These are phyloP conservation scores for Agrotis exclamationis DNA, from an alignment of 2,888 invertebrate genomes.

Conservation along the genomic window DNA sequence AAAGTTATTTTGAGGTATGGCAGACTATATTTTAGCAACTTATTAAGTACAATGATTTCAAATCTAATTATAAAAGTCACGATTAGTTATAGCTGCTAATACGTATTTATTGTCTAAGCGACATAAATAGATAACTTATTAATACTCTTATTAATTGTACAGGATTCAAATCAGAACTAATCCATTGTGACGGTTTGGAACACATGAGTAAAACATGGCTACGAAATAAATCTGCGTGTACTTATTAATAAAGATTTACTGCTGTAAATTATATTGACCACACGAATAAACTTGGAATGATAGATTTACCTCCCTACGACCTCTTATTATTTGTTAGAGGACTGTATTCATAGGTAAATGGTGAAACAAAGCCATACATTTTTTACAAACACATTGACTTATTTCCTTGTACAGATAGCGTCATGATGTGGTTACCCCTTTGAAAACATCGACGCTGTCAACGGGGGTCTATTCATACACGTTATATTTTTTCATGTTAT, in stretches of 20 bases:
- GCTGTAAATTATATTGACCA: slow-evolving; percentile 9
- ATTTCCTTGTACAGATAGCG: too few species aligned
- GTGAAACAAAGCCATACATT: too few species aligned
- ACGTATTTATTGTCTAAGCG: slow-evolving; percentile 30
- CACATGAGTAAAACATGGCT: slow-evolving; percentile 30
- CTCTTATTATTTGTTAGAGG: neutral
- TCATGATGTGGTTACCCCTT: too few species aligned
- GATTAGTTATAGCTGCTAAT: slow-evolving; percentile 20
- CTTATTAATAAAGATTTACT: slow-evolving; percentile 36
- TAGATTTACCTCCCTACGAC: neutral
- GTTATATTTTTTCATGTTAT: too few species aligned
- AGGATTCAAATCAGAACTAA: slow-evolving; percentile 39
- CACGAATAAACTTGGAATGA: slow-evolving; percentile 5
- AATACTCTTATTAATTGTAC: slow-evolving; percentile 25
- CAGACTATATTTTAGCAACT: neutral
- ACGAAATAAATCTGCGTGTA: slow-evolving; percentile 4
- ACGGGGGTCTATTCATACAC: too few species aligned
- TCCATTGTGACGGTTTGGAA: slow-evolving; percentile 28
- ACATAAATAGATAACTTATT: slow-evolving; percentile 33
- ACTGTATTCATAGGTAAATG: too few species aligned
- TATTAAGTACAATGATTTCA: neutral
- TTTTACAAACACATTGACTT: too few species aligned
- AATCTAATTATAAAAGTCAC: slow-evolving; percentile 9
- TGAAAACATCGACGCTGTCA: too few species aligned
- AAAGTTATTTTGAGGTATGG: neutral